Evolutionary conservation across 2,113 vertebrate genomes (phyloP).

Genomic region (Oenanthe melanoleuca): DNA sequence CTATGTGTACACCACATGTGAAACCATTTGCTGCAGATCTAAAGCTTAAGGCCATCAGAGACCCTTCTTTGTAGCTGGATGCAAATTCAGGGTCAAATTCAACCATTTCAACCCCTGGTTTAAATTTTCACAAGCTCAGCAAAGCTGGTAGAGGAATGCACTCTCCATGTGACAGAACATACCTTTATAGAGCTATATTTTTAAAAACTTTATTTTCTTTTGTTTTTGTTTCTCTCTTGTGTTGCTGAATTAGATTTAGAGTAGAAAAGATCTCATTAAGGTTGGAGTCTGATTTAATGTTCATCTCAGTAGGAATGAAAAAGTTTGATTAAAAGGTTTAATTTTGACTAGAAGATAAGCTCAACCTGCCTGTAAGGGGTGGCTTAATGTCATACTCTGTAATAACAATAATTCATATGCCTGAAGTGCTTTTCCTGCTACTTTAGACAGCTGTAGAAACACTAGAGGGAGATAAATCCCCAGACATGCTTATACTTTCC

Average conservation of each 20-base stretch:
- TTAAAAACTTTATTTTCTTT: background rate
- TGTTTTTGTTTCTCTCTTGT: background rate
- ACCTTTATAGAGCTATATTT: background rate
- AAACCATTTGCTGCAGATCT: background rate
- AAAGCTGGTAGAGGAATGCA: background rate
- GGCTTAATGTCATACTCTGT: constrained; percentile 27
- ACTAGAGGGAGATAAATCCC: background rate
- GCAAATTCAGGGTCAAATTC: background rate
- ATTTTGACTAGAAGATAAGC: constrained; percentile 34
- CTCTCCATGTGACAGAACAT: background rate
- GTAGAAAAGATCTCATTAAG: constrained; percentile 54
- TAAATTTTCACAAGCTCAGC: background rate
- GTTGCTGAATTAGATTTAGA: constrained; percentile 12
- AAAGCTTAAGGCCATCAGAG: background rate
- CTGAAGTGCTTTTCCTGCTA: constrained; percentile 34
- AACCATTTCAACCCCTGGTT: background rate
- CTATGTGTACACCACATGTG: background rate
- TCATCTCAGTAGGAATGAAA: constrained; percentile 15
- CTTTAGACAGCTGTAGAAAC: constrained; percentile 3
- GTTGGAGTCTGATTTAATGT: constrained; percentile 47
- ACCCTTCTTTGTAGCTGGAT: background rate
- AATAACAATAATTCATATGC: constrained; percentile 54
- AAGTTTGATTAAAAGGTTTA: constrained; percentile 50
- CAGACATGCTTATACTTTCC: background rate
- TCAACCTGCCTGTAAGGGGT: constrained; percentile 10